Evolutionary conservation across 2,797 vertebrate genomes (phyloP).

Genomic region (Helicolenus hilgendorfi): DNA sequence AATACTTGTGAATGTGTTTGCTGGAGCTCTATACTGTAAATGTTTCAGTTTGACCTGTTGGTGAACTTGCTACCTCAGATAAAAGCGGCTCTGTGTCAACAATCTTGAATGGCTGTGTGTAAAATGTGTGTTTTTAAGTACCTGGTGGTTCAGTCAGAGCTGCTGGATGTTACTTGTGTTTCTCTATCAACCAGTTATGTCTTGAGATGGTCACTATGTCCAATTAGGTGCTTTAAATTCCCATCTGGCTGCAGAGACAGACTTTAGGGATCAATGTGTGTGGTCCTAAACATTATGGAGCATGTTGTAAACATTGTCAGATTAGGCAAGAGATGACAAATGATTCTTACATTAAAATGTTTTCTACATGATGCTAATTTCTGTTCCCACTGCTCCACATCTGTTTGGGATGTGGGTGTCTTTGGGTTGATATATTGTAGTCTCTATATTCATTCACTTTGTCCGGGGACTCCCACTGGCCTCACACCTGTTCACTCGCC

Average conservation of each 20-base stretch:
- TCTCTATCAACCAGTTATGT: not conserved
- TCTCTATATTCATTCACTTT: not conserved
- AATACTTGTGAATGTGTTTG: not conserved
- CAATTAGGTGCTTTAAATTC: not conserved
- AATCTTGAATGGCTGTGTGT: not conserved
- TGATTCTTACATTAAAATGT: not conserved
- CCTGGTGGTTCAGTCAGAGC: not conserved
- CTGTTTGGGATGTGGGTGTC: not conserved
- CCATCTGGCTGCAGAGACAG: not conserved
- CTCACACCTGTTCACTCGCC: not conserved
- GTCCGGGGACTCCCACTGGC: too few species aligned
- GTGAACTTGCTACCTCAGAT: slow-evolving; percentile 26
- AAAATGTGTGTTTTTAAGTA: not conserved
- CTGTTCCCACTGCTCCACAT: not conserved
- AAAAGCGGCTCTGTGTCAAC: slow-evolving; percentile 17
- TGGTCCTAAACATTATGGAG: not conserved
- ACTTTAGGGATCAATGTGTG: not conserved
- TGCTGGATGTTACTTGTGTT: not conserved
- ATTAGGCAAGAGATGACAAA: not conserved
- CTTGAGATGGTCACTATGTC: not conserved
- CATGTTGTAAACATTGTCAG: not conserved
- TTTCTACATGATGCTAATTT: not conserved
- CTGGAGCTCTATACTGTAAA: not conserved
- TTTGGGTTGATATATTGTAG: not conserved
- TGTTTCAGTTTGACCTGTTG: slow-evolving; percentile 17